phyloP scores from a whole-genome alignment of 2,797 vertebrate species.

The Neostethus bicornis region DNA sequence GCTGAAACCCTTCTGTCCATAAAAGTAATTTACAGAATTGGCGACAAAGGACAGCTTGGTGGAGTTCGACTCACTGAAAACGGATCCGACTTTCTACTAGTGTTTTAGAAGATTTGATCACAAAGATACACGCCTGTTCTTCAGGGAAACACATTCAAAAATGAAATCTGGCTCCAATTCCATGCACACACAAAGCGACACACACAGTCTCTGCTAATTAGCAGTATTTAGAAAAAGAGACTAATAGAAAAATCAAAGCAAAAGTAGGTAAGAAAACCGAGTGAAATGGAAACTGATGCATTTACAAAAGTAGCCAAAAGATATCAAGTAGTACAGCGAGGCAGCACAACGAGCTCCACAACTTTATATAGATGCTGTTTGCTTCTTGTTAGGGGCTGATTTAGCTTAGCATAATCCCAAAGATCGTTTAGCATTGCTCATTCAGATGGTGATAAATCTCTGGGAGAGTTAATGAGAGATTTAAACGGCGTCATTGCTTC shows the following conservation, averaged over 20 bases:
- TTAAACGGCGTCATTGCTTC: constrained; percentile 70
- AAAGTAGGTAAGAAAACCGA: constrained; percentile 1
- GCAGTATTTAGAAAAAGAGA: constrained; percentile 24
- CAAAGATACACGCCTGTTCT: constrained; percentile 1
- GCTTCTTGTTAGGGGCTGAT: constrained; percentile 70
- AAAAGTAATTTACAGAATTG: no score
- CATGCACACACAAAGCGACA: constrained; percentile 19
- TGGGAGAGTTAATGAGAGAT: constrained; percentile 74
- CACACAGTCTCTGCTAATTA: constrained; percentile 47
- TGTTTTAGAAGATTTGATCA: constrained; percentile 12
- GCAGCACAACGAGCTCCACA: constrained; percentile 19
- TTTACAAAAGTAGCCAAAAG: constrained; percentile 18
- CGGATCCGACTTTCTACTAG: no score
- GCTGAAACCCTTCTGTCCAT: no score
- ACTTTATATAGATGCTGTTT: constrained; percentile 49
- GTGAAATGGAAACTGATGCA: constrained; percentile 3
- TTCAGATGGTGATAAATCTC: constrained; percentile 74
- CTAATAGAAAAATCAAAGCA: neutral
- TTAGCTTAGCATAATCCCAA: constrained; percentile 74
- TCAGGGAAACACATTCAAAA: constrained; percentile 9
- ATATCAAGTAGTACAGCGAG: constrained; percentile 9
- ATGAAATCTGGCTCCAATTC: neutral
- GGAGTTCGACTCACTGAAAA: no score
- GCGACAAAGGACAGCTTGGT: no score
- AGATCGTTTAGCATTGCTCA: constrained; percentile 74